Conservation (phyloP, 2,113 vertebrate genomes). For the Tyrannus savana region DNA sequence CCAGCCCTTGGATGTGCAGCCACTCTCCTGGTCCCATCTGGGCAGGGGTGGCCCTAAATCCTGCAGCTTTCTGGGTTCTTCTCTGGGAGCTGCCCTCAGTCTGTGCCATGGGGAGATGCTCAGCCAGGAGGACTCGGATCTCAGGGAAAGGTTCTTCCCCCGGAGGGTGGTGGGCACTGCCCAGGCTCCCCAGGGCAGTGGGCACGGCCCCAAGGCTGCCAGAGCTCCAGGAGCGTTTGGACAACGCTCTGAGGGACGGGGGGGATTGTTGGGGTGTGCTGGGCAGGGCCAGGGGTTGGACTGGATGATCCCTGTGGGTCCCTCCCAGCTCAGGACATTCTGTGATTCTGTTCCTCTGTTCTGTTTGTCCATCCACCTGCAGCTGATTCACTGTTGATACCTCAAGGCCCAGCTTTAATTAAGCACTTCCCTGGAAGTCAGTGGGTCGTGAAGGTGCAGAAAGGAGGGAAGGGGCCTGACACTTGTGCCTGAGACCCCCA, state of each 20-base stretch:
- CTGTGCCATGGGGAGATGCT: neutral
- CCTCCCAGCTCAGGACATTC: neutral
- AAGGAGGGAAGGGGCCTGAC: neutral
- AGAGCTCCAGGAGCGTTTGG: neutral
- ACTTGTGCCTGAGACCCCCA: rapidly evolving
- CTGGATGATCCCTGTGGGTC: neutral
- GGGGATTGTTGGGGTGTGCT: neutral
- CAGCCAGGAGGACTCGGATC: neutral
- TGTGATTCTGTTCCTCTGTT: neutral
- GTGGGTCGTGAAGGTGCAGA: neutral
- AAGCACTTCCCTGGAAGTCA: neutral
- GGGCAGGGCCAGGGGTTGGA: neutral
- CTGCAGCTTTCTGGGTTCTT: neutral
- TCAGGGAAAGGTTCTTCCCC: neutral
- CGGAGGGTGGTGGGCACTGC: neutral
- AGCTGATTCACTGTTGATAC: neutral
- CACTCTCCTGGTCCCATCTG: rapidly evolving
- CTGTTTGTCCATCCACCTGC: neutral
- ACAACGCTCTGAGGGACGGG: neutral
- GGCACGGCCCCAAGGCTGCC: neutral
- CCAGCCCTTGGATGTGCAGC: rapidly evolving
- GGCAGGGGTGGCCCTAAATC: neutral
- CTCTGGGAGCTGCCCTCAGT: neutral
- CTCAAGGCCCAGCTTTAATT: neutral
- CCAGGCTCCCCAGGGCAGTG: neutral